Base-by-base conservation (phyloP, 2,888 invertebrate species). In the Drosophila neonasuta region DNA sequence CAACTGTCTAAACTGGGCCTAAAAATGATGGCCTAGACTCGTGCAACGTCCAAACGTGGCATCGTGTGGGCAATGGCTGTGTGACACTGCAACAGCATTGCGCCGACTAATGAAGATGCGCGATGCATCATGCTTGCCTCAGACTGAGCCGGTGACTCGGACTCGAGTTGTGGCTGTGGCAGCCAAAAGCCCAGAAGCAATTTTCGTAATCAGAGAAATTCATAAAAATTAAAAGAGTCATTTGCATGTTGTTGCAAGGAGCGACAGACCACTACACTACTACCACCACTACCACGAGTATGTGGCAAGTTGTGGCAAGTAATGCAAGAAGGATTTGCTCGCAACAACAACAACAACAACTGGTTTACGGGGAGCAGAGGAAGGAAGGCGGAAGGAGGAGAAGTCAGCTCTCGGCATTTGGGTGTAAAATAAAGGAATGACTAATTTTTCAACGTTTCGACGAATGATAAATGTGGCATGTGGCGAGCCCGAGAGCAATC, bases 141-240 rank as follows among this genome's bases (percentile, higher is more conserved):
- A 8, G 34, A 34, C 20, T 30, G 45, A 13, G 13, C 9, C 55
- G 1, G 39, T 29, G 42, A 8, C 2, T 20, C 20, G 8, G 30
- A 13, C 15, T 36, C 15, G 8, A 1, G 24, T 4, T 20, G 57
- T 32, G 42, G 39, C 70, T 62, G 76, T 45, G 46, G 63, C 55
- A 58, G 59, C 64, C 81, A 83, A 84, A 84, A 85, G 84, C 84
- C 86, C 84, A 85, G 84, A 86, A 85, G 84, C 84, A 86, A 85
- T 84, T 85, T 85, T 84, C 84, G 84, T 84, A 84, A 84, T 84
- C 84, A 84, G 84, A 85, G 84, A 86, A 85, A 85, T 85, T 86
- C 84, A 85, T 85, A 85, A 85, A 86, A 85, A 85, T 85, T 86
- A 86, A 85, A 85, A 84, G 84, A 84, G 84, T 84, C 84, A 85